These are phyloP conservation scores for Dryococelus australis DNA, from an alignment of 2,888 invertebrate genomes.

Conservation along the genomic window DNA sequence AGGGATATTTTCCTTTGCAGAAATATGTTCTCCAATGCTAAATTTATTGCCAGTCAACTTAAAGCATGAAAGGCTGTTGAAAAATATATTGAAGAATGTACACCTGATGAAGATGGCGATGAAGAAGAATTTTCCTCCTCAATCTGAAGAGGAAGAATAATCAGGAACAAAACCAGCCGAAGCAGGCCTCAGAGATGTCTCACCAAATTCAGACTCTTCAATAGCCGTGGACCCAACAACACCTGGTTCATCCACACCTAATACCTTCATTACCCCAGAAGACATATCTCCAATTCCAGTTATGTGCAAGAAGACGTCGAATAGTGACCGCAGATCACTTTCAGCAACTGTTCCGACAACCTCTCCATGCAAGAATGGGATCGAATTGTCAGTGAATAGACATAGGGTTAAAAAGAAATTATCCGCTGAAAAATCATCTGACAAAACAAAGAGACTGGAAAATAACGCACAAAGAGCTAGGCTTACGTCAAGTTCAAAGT, in stretches of 20 bases:
- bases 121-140: neutral
- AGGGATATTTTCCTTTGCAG: slow-evolving; percentile 7
- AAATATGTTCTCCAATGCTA: slow-evolving; percentile 6
- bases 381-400: neutral
- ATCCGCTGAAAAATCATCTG: neutral
- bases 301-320: neutral
- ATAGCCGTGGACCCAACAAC: neutral
- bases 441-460: neutral
- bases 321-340: neutral
- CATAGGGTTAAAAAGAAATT: neutral
- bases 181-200: neutral
- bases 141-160: neutral
- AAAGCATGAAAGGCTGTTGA: neutral
- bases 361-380: neutral
- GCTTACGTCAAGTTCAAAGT: neutral
- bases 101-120: neutral
- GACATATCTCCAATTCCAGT: neutral
- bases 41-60: neutral
- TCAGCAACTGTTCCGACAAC: neutral
- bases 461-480: neutral
- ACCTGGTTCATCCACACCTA: neutral
- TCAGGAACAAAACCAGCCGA: neutral
- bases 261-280: neutral
- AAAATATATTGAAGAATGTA: neutral
- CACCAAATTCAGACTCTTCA: neutral